Percentiles rank a stretch among this genome's conserved stretches.
Evolutionary conservation across 2,113 vertebrate genomes (phyloP).

Genomic region (Triplophysa dalaica): DNA sequence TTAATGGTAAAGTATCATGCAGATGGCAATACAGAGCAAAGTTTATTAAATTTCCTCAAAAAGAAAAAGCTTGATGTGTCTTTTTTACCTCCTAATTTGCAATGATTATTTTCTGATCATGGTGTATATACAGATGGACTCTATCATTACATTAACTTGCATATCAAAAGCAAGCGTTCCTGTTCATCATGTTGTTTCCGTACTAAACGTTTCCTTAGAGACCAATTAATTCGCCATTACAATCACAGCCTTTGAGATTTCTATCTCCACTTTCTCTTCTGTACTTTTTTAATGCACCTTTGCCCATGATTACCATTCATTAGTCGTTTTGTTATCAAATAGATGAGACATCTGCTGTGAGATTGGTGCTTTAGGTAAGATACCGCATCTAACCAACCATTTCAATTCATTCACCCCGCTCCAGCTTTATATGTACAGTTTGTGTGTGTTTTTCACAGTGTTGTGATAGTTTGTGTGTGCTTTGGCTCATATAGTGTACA

Average conservation of each 20-base stretch:
- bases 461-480: too few relatives aligned
- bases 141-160: background rate
- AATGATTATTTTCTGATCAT: too few relatives aligned
- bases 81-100: too few relatives aligned
- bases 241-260: background rate
- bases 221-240: background rate
- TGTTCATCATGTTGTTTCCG: background rate
- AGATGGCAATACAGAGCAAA: too few relatives aligned
- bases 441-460: too few relatives aligned
- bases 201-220: background rate
- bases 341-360: too few relatives aligned
- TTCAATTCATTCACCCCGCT: background rate
- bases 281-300: background rate
- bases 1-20: too few relatives aligned
- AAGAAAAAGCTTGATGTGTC: too few relatives aligned
- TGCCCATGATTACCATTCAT: conserved; percentile 22
- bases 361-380: background rate
- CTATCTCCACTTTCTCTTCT: conserved; percentile 9
- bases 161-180: background rate
- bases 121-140: too few relatives aligned
- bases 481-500: background rate
- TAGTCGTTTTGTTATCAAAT: background rate
- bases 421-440: background rate
- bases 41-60: too few relatives aligned
- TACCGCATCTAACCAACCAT: background rate